These are phyloP conservation scores for Bombus vancouverensis DNA, from an alignment of 1,140 invertebrate species.

Conservation along the genomic window DNA sequence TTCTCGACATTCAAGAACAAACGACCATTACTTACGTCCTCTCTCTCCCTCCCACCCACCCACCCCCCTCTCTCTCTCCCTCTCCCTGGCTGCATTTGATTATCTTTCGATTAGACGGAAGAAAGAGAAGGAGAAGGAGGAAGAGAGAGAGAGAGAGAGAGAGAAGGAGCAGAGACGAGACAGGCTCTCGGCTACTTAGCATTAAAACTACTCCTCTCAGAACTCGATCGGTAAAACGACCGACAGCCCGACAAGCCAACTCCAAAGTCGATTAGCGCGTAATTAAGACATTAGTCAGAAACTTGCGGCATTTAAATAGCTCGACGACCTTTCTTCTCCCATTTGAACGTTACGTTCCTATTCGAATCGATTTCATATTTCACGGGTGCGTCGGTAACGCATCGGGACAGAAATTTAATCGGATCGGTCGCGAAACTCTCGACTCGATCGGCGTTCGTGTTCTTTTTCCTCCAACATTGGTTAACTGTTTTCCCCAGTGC, in stretches of 20 bases:
- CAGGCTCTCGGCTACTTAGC: slow-evolving; percentile 23
- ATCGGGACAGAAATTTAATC: neutral
- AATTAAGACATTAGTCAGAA: slow-evolving; percentile 48
- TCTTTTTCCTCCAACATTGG: neutral
- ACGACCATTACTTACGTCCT: slow-evolving; percentile 42
- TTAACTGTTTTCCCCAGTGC: slow-evolving; percentile 47
- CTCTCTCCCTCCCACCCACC: neutral
- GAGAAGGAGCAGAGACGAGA: neutral
- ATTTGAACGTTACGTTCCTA: neutral
- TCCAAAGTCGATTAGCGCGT: slow-evolving; percentile 48
- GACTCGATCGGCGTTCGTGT: neutral
- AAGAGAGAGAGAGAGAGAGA: neutral
- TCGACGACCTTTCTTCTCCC: neutral
- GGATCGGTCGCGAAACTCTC: neutral
- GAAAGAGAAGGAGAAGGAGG: neutral
- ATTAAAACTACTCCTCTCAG: slow-evolving; percentile 25
- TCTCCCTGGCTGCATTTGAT: slow-evolving; percentile 1
- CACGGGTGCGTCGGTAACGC: neutral
- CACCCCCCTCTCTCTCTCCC: too few relatives aligned
- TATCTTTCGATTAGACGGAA: slow-evolving; percentile 27
- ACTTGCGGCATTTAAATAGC: slow-evolving; percentile 33
- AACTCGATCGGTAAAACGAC: slow-evolving; percentile 35
- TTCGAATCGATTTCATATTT: neutral
- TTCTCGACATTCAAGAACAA: slow-evolving; percentile 53
- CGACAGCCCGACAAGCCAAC: slow-evolving; percentile 18